Conservation (phyloP, 2,113 vertebrate genomes). For the Laticauda colubrina region DNA sequence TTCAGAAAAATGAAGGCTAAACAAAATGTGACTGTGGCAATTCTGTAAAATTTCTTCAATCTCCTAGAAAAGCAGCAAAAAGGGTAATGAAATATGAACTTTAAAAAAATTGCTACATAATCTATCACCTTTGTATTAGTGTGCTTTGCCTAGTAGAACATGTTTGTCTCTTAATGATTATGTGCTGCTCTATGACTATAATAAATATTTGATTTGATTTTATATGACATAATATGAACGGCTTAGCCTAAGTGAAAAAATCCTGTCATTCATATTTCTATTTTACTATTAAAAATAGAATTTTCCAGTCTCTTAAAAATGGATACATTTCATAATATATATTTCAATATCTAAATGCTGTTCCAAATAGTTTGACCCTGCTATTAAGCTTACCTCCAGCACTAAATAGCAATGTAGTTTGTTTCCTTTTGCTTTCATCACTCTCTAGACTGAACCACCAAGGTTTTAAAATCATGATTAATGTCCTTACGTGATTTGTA, state of each 20-base stretch:
- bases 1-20: not conserved
- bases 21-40: not conserved
- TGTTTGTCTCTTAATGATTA: not conserved
- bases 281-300: not conserved
- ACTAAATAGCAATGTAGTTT: not conserved
- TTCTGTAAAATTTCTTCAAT: not conserved
- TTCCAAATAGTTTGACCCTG: not conserved
- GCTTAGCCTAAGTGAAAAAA: not conserved
- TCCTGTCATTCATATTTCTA: not conserved
- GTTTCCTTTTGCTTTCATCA: not conserved
- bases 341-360: not conserved
- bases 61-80: not conserved
- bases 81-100: not conserved
- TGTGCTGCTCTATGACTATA: not conserved
- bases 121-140: not conserved
- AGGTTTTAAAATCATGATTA: not conserved
- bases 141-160: not conserved
- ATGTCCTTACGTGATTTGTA: not conserved
- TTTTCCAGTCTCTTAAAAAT: not conserved
- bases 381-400: not conserved
- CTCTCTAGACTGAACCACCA: not conserved
- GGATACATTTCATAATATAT: not conserved
- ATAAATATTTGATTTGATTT: not conserved
- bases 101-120: not conserved
- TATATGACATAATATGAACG: not conserved